Base-by-base conservation (phyloP, 1,140 invertebrate genomes). In the Drosophila erecta region DNA sequence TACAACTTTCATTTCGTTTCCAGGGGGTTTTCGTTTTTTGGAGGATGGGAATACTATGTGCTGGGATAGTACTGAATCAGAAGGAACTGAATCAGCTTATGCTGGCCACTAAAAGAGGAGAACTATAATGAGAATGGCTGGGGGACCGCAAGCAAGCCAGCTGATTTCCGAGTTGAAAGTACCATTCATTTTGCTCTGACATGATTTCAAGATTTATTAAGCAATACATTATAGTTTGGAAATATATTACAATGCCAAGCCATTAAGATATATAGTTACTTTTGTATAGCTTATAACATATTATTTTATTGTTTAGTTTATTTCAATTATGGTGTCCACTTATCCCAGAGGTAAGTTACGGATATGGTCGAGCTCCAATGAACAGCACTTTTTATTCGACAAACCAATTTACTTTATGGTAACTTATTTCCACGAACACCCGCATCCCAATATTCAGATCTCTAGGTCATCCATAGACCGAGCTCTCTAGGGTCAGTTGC, bases 1-100 rank as follows among this genome's bases (percentile, higher is more conserved):
- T 81, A 87, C 65, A 86, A 78, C 81, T 76, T 79, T 87, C 81
- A 86, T 87, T 86, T 81, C 40, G 44, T 44, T 62, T 37, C 44
- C 27, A 38, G 30, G 17, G 44, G 30, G 0, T n/a, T 30, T 40
- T 22, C 7, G 0, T 2, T 10, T 30, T 30, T 14, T 38, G 30
- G 24, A 15, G 20, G 12, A 15, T n/a, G 17, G 15, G 30, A 15
- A 54, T 50, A 33, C 47, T 33, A 49, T 30, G 55, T 37, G 57
- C 20, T 5, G 17, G 33, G 30, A 12, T 15, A 43, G 47, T 37
- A 55, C 62, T 44, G 1, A 38, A 17, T 17, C 17, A 17, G 17
- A 1, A 38, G 47, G 37, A 50, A 49, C 53, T 24, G 62, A 37
- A 57, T 57, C 54, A 55, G 53, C 44, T 49, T 47, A 60, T 70